Percentiles rank a stretch among this genome's conserved stretches.
phyloP scores from a whole-genome alignment of 2,113 vertebrate genomes.

The Papio anubis region DNA sequence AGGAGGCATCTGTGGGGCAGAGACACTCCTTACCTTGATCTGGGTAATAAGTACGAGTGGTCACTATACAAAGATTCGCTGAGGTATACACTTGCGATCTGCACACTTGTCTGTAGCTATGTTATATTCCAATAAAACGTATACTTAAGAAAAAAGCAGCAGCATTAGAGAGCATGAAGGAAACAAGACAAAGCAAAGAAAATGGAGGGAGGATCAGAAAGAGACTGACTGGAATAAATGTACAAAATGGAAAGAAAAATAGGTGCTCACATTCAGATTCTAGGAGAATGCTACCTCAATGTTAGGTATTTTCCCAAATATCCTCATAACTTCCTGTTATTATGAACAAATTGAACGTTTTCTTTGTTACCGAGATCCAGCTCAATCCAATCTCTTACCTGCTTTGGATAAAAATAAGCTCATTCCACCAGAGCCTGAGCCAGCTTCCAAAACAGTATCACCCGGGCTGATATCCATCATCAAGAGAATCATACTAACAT shows the following conservation, averaged over 20 bases:
- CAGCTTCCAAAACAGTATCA: constrained; percentile 91
- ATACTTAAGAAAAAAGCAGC: background rate
- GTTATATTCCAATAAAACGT: background rate
- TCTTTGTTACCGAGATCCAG: background rate
- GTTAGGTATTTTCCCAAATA: background rate
- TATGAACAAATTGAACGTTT: background rate
- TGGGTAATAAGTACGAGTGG: background rate
- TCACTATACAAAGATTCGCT: background rate
- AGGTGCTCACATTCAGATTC: background rate
- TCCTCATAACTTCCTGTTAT: background rate
- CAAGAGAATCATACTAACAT: constrained; percentile 83
- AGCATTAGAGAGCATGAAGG: background rate
- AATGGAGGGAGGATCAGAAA: background rate
- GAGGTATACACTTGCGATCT: background rate
- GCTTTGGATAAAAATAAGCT: constrained; percentile 94
- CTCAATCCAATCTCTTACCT: constrained; percentile 84
- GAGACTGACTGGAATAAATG: background rate
- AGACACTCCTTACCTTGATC: background rate
- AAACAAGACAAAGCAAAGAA: background rate
- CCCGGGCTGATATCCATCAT: constrained; percentile 92
- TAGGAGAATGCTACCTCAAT: background rate
- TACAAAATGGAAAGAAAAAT: background rate
- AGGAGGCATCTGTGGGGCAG: background rate
- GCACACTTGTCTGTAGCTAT: background rate
- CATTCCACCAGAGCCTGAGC: constrained; percentile 92